These are phyloP conservation scores for Drosophila ohnishii DNA, from an alignment of 1,140 invertebrate genomes.

Conservation along the genomic window DNA sequence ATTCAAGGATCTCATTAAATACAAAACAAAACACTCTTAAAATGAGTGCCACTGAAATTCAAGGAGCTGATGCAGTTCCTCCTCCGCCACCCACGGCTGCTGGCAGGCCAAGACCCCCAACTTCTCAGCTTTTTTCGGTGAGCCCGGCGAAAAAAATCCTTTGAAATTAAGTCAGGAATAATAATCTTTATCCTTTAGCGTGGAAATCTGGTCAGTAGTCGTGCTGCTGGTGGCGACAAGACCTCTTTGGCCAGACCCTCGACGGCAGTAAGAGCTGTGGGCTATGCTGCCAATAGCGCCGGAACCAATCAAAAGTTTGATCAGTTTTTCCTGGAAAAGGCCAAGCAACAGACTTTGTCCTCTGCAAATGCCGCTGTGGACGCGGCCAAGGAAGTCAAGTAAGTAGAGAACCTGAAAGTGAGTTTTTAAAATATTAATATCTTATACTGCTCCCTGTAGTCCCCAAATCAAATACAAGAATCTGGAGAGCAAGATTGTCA, in stretches of 20 bases:
- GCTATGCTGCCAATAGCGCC: constrained; percentile 91
- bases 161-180: background rate
- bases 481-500: constrained; percentile 91
- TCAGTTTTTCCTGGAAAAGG: constrained; percentile 88
- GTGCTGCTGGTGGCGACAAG: constrained; percentile 65
- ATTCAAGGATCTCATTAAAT: background rate
- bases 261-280: constrained; percentile 97
- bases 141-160: background rate
- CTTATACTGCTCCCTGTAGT: constrained; percentile 80
- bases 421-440: background rate
- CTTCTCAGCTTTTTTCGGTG: constrained; percentile 76
- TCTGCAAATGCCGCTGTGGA: constrained; percentile 83
- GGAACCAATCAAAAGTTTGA: constrained; percentile 87
- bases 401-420: constrained; percentile 12
- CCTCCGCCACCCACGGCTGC: constrained; percentile 72
- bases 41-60: constrained; percentile 37
- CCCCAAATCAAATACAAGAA: constrained; percentile 93
- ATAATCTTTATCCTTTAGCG: constrained; percentile 36
- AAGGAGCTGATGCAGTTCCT: constrained; percentile 36
- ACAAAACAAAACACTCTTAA: background rate
- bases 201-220: constrained; percentile 72
- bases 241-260: constrained; percentile 88
- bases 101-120: constrained; percentile 73
- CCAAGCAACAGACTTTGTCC: constrained; percentile 81
- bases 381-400: constrained; percentile 87